These are phyloP conservation scores for Agonopterix arenella DNA, from an alignment of 2,888 invertebrate genomes.

Conservation along the genomic window DNA sequence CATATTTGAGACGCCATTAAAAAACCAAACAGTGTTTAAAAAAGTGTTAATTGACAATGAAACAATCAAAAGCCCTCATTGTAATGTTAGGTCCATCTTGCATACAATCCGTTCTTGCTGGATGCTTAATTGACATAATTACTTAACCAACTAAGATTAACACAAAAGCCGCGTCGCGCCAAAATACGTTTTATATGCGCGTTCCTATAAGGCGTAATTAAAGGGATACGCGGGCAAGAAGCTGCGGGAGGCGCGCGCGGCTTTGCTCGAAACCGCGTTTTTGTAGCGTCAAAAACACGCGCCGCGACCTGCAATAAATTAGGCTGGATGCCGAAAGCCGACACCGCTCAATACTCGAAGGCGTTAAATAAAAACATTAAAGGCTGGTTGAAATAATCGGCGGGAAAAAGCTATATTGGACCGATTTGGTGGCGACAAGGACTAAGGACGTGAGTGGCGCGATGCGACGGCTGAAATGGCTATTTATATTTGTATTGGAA, in stretches of 20 bases:
- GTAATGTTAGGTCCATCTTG: not conserved
- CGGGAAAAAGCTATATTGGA: conserved; percentile 62
- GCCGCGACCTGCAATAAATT: conserved; percentile 65
- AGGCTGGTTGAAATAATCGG: conserved; percentile 66
- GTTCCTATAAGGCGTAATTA: conserved; percentile 60
- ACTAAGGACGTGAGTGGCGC: conserved; percentile 33
- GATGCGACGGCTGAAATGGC: conserved; percentile 6
- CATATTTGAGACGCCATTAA: not conserved
- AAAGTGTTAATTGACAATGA: not conserved
- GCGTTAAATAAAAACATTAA: conserved; percentile 76
- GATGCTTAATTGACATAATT: conserved; percentile 11
- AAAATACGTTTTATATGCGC: conserved; percentile 7
- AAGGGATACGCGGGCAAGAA: conserved; percentile 43
- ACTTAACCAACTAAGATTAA: conserved; percentile 12
- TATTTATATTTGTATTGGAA: conserved; percentile 26
- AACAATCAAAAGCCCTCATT: not conserved
- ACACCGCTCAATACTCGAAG: conserved; percentile 65
- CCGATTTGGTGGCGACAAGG: conserved; percentile 63
- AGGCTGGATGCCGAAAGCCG: conserved; percentile 63
- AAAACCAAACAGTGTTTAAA: not conserved
- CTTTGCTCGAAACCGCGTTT: conserved; percentile 41
- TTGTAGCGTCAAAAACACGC: conserved; percentile 62
- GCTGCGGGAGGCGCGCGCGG: not conserved
- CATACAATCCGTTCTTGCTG: conserved; percentile 5
- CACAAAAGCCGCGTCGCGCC: conserved; percentile 6